These are phyloP conservation scores for Malacoctenus gilli DNA, from an alignment of 2,797 vertebrate species.

Conservation along the genomic window DNA sequence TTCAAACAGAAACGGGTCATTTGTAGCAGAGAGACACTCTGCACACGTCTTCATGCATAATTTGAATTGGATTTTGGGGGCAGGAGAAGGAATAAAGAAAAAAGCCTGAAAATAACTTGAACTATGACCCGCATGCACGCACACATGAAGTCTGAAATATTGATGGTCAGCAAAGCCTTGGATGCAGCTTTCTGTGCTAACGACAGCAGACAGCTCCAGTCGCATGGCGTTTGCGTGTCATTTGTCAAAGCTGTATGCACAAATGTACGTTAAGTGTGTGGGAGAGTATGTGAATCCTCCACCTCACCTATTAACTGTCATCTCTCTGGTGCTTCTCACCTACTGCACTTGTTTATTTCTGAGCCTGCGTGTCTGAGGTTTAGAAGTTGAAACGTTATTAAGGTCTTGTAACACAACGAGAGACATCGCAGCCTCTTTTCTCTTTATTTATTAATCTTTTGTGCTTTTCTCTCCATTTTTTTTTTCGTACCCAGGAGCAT, in stretches of 20 bases:
- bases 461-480: slow-evolving; percentile 10
- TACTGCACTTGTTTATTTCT: slow-evolving; percentile 36
- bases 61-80: slow-evolving; percentile 2
- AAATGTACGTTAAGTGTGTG: slow-evolving; percentile 41
- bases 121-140: neutral
- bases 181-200: neutral
- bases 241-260: slow-evolving; percentile 27
- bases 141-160: slow-evolving; percentile 16
- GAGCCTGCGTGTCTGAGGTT: slow-evolving; percentile 25
- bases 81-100: too few species aligned
- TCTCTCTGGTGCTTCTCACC: slow-evolving; percentile 44
- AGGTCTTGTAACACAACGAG: slow-evolving; percentile 24
- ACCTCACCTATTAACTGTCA: slow-evolving; percentile 47
- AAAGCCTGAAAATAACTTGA: neutral
- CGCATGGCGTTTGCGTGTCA: slow-evolving; percentile 17
- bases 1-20: neutral
- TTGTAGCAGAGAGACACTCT: too few species aligned
- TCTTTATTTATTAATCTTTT: slow-evolving; percentile 32
- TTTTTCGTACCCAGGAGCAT: slow-evolving; percentile 77
- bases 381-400: slow-evolving; percentile 37
- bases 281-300: slow-evolving; percentile 33
- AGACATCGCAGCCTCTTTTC: slow-evolving; percentile 5
- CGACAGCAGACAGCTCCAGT: slow-evolving; percentile 20
- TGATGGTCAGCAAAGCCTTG: slow-evolving; percentile 4
- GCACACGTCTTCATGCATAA: neutral